These are phyloP conservation scores for Drosophila nigricruria DNA, from an alignment of 2,888 invertebrate species.

Conservation along the genomic window DNA sequence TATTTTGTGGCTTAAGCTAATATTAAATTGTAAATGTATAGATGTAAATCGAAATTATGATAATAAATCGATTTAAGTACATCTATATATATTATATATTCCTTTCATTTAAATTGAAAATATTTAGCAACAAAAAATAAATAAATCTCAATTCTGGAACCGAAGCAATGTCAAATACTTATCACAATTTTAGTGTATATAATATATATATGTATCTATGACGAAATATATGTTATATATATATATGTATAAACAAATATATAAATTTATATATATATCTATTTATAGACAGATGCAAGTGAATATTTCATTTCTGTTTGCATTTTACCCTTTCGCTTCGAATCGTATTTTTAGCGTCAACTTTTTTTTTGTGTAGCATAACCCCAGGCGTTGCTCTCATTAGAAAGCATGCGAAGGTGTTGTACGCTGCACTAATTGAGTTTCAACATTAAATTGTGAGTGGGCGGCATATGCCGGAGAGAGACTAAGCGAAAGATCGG, in stretches of 20 bases:
- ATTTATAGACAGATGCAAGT: background rate
- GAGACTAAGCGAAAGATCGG: conserved; percentile 15
- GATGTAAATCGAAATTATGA: too few relatives aligned
- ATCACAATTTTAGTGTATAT: background rate
- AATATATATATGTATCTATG: background rate
- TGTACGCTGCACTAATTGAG: conserved; percentile 64
- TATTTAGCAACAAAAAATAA: too few relatives aligned
- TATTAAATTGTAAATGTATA: too few relatives aligned
- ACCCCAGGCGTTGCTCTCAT: conserved; percentile 53
- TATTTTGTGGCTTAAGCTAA: too few relatives aligned
- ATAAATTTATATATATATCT: background rate
- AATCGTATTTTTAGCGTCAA: conserved; percentile 4
- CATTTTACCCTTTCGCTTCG: background rate
- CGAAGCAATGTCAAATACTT: background rate
- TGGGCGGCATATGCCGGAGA: background rate
- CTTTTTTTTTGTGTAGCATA: conserved; percentile 55
- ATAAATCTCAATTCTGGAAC: too few relatives aligned
- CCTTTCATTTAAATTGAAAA: too few relatives aligned
- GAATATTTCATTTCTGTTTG: background rate
- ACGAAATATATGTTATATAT: background rate
- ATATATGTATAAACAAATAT: background rate
- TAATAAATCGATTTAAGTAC: too few relatives aligned
- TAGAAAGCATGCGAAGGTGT: conserved; percentile 34
- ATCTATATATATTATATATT: too few relatives aligned
- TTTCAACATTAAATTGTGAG: conserved; percentile 61